phyloP scores from a whole-genome alignment of 1,140 invertebrate species.

The Scaptomyza graminum region DNA sequence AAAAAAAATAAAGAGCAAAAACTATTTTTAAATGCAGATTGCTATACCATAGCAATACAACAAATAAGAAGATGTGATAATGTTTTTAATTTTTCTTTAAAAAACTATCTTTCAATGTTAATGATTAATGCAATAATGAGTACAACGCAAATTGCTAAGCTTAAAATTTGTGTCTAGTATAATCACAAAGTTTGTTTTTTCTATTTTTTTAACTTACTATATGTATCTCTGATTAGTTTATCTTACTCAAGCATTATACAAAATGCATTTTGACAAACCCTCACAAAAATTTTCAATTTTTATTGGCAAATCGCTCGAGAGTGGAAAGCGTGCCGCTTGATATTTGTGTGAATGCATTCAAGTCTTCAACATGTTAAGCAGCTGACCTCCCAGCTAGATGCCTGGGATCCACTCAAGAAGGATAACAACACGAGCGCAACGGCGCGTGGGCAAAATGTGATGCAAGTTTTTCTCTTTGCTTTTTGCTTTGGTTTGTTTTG shows the following conservation, averaged over 20 bases:
- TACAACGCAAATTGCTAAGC: too few species aligned
- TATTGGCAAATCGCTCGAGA: not conserved
- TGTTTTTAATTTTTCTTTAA: not conserved
- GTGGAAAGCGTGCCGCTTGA: not conserved
- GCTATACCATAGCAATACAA: not conserved
- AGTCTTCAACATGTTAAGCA: not conserved
- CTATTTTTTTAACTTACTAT: too few species aligned
- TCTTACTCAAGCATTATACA: too few species aligned
- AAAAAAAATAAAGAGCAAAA: not conserved
- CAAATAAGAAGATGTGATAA: not conserved
- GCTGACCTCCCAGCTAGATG: conserved; percentile 1
- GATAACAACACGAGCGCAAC: conserved; percentile 46
- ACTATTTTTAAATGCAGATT: not conserved
- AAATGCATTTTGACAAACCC: too few species aligned
- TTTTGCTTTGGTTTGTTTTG: conserved; percentile 46
- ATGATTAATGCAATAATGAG: too few species aligned
- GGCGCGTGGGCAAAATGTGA: conserved; percentile 63
- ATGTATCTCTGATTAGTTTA: too few species aligned
- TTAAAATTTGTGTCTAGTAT: too few species aligned
- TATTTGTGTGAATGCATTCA: not conserved
- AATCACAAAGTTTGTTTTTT: too few species aligned
- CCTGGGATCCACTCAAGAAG: conserved; percentile 16
- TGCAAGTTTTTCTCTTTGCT: conserved; percentile 56
- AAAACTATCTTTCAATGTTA: too few species aligned
- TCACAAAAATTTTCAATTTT: conserved; percentile 1